Evolutionary conservation across 2,113 vertebrate species (phyloP).

Genomic region (Nesoenas mayeri): DNA sequence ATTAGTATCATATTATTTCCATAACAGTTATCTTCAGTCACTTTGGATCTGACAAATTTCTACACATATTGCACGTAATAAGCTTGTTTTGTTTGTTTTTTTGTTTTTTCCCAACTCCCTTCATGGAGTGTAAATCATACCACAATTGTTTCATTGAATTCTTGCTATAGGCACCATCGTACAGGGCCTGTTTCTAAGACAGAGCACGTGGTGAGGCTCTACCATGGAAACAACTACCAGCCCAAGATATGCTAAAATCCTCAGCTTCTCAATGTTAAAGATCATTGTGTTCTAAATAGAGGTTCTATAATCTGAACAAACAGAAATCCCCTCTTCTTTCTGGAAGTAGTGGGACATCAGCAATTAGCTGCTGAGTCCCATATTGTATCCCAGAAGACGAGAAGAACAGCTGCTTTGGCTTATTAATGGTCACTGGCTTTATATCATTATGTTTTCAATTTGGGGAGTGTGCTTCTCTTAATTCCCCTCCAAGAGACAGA

Average conservation of each 20-base stretch:
- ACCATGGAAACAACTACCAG: neutral
- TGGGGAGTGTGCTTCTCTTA: neutral
- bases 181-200: neutral
- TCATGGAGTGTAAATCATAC: neutral
- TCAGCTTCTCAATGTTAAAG: neutral
- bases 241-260: neutral
- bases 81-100: neutral
- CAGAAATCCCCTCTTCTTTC: conserved; percentile 4
- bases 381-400: neutral
- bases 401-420: conserved; percentile 16
- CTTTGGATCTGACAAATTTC: conserved; percentile 30
- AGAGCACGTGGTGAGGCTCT: neutral
- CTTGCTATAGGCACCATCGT: neutral
- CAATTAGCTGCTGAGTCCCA: conserved; percentile 7
- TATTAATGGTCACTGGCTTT: conserved; percentile 8
- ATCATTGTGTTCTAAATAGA: neutral
- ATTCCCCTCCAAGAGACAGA: neutral
- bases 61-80: conserved; percentile 11
- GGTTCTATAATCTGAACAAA: neutral
- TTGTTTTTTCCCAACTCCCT: neutral
- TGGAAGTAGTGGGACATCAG: neutral
- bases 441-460: conserved; percentile 25
- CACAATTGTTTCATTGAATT: neutral
- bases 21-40: conserved; percentile 34
- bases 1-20: conserved; percentile 57